These are phyloP conservation scores for Sinocyclocheilus rhinocerous DNA, from an alignment of 2,113 vertebrate genomes.

Conservation along the genomic window DNA sequence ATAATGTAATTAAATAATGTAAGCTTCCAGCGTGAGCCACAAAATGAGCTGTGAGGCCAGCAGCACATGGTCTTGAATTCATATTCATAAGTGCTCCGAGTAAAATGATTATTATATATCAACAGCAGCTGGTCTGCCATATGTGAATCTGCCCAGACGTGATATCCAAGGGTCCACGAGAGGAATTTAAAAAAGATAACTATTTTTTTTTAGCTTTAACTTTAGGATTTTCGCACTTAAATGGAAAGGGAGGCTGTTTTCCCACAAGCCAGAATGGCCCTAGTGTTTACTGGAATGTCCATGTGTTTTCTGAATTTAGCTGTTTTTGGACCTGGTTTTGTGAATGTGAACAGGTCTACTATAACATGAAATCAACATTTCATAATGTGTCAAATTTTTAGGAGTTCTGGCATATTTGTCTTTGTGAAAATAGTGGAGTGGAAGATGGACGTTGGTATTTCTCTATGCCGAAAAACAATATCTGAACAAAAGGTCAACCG, in stretches of 20 bases:
- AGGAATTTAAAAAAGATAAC: neutral
- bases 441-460: neutral
- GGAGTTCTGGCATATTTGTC: too few species aligned
- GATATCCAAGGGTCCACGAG: constrained; percentile 13
- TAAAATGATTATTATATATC: constrained; percentile 52
- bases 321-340: neutral
- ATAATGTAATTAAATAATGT: constrained; percentile 43
- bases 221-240: neutral
- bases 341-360: neutral
- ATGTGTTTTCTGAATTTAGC: neutral
- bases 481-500: neutral
- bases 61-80: constrained; percentile 33
- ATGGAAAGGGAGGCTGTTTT: neutral
- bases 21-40: constrained; percentile 1
- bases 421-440: neutral
- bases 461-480: neutral
- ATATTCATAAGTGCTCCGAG: constrained; percentile 45
- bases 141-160: constrained; percentile 45
- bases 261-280: neutral
- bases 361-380: neutral
- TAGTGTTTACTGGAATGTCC: neutral
- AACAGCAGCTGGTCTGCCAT: constrained; percentile 57
- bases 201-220: neutral
- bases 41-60: constrained; percentile 9
- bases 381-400: neutral